These are phyloP conservation scores for Ormia ochracea DNA, from an alignment of 2,888 invertebrate genomes.

Conservation along the genomic window DNA sequence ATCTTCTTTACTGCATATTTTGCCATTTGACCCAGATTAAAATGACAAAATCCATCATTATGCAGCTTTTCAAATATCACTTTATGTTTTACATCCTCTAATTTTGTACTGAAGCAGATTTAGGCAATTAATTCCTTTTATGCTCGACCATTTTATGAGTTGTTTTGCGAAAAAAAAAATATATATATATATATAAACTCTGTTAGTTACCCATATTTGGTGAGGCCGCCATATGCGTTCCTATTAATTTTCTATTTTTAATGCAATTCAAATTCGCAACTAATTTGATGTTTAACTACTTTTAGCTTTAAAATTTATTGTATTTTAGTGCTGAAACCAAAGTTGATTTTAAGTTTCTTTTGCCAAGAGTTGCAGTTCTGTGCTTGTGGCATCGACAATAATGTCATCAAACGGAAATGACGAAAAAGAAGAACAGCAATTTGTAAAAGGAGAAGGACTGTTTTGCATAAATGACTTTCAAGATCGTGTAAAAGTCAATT, in stretches of 20 bases:
- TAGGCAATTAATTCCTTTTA: background rate
- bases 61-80: slow-evolving; percentile 13
- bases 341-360: background rate
- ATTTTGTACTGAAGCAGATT: background rate
- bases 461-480: background rate
- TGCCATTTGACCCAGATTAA: background rate
- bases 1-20: background rate
- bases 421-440: background rate
- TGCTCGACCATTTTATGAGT: background rate
- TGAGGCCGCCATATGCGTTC: too few species aligned
- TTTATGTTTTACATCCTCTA: slow-evolving; percentile 14
- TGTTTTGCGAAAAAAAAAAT: background rate
- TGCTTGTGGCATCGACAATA: background rate
- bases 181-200: too few species aligned
- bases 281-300: slow-evolving; percentile 51
- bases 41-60: background rate
- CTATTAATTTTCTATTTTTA: too few species aligned
- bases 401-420: slow-evolving; percentile 11
- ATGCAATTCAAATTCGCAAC: slow-evolving; percentile 37
- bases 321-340: slow-evolving; percentile 13
- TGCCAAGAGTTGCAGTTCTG: background rate
- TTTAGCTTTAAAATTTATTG: slow-evolving; percentile 43
- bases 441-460: background rate
- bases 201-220: too few species aligned
- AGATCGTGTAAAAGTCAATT: slow-evolving; percentile 26